Conservation (phyloP, 2,113 vertebrate genomes). For the Chlamydotis undulata region DNA sequence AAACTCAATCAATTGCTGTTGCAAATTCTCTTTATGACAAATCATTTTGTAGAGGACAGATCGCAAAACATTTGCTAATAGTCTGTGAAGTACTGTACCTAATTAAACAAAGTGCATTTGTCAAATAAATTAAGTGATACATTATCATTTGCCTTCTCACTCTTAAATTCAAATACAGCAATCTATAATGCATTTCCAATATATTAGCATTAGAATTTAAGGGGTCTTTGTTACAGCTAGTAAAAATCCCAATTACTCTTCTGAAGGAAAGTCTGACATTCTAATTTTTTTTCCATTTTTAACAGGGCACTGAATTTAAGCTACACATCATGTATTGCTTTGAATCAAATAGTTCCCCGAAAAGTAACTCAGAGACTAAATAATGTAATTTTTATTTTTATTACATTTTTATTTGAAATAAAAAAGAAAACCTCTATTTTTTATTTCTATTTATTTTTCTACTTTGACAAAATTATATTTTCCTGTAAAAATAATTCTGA, state of each 20-base stretch:
- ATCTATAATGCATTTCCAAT: slow-evolving; percentile 26
- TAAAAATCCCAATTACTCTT: background rate
- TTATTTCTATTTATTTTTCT: background rate
- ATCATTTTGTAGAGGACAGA: background rate
- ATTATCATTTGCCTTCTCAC: slow-evolving; percentile 5
- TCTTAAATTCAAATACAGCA: background rate
- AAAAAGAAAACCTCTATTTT: background rate
- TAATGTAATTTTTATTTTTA: background rate
- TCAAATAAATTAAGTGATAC: slow-evolving; percentile 36
- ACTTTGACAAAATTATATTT: background rate
- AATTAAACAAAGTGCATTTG: slow-evolving; percentile 47
- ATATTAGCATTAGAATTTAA: background rate
- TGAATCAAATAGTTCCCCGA: background rate
- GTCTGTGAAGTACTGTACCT: background rate
- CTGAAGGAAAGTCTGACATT: background rate
- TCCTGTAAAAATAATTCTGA: background rate
- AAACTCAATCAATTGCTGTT: background rate
- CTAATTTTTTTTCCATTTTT: background rate
- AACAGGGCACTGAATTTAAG: background rate
- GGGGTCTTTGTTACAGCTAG: background rate
- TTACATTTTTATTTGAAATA: background rate
- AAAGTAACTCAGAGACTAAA: background rate
- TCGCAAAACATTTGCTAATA: slow-evolving; percentile 7
- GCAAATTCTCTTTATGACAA: background rate
- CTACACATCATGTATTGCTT: background rate